Base-by-base conservation (phyloP, 2,797 vertebrate genomes). In the Trachurus trachurus region DNA sequence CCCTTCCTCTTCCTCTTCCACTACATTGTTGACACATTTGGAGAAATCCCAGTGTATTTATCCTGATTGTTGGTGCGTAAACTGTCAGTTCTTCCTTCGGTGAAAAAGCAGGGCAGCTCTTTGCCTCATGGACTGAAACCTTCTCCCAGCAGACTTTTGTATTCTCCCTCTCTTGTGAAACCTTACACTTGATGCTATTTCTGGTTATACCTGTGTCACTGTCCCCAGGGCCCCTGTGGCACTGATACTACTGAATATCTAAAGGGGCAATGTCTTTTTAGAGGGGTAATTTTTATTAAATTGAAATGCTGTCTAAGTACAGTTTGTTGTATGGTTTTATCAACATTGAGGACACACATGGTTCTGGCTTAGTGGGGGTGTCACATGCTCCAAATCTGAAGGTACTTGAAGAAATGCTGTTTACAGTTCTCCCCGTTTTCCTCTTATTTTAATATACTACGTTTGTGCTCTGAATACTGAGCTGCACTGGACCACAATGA, bases 111-210 rank as follows among this genome's bases (percentile, higher is more conserved):
- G 64, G 66, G 29, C 76, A 71, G 70, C 66, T 77, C 67, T 9
- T 9, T 22, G 57, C 77, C 69, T 78, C 78, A 26, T 64, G 59
- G 79, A 69, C 39, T 54, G 40, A 73, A 82, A 71, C 63, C 52
- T 67, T 62, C 72, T 52, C 19, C 1, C 65, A 75, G 75, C 69
- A 81, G 75, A 70, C 44, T 5, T 29, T 37, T 37, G 34, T 37
- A 40, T 71, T 65, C 81, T 69, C 67, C n/a, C 59, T 68, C 80
- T 52, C 69, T 66, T 59, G 52, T 83, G 73, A 85, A 87, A 88
- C 78, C 45, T 59, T 58, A 66, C 56, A 66, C 88, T 73, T 22
- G 15, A 56, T 76, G 57, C 77, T 86, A 65, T 83, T 80, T 65
- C 66, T 81, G 67, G 70, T 80, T 73, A 22, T 67, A 78, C 80